Percentiles rank a stretch among this genome's conserved stretches.
phyloP scores from a whole-genome alignment of 2,113 vertebrate species.

The Cinclus mexicanus region DNA sequence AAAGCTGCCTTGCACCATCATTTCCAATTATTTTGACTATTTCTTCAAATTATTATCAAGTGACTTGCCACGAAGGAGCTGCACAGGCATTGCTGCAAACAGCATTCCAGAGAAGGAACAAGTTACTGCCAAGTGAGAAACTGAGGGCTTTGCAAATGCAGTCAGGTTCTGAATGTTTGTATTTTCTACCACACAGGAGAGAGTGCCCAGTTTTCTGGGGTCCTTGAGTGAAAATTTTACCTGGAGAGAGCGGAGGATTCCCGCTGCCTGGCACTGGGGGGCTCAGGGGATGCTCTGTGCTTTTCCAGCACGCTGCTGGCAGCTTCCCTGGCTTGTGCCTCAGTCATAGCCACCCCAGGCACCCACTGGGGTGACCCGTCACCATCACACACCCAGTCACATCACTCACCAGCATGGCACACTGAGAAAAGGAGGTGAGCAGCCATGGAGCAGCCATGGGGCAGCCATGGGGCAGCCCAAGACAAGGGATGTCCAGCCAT shows the following conservation, averaged over 20 bases:
- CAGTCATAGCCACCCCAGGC: neutral
- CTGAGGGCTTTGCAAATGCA: neutral
- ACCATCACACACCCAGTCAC: accelerated
- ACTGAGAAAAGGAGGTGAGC: neutral
- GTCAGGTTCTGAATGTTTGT: neutral
- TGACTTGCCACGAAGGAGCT: neutral
- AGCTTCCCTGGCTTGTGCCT: accelerated
- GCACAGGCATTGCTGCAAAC: neutral
- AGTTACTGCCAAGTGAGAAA: neutral
- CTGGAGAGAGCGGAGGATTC: accelerated
- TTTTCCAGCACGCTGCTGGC: accelerated
- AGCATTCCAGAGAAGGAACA: neutral
- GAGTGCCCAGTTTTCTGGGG: accelerated
- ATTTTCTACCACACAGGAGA: neutral
- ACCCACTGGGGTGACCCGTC: neutral
- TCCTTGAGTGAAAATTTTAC: neutral
- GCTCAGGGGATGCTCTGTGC: accelerated
- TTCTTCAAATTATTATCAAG: neutral
- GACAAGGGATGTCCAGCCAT: neutral
- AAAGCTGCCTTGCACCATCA: neutral
- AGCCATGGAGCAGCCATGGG: accelerated
- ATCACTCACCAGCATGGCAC: accelerated
- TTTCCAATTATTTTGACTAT: neutral
- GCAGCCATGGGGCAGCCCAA: accelerated
- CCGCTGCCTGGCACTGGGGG: accelerated